Evolutionary conservation across 1,140 invertebrate genomes (phyloP), one percentile per base, ranked within the genome.

Genomic region (Tetragonula clypearis): DNA sequence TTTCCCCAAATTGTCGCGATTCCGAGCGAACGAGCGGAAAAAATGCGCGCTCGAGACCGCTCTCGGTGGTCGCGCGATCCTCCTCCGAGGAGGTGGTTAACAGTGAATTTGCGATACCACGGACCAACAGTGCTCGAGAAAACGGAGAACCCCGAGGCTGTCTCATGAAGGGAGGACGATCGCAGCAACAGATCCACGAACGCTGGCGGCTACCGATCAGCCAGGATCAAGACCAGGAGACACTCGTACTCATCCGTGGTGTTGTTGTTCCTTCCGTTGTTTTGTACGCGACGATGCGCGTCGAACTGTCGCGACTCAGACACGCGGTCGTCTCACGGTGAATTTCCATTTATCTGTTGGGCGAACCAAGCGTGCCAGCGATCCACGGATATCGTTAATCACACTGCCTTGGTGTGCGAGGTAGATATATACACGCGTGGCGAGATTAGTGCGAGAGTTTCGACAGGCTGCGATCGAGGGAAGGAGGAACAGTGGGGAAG

Each of bases 381-480:
- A 71, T 49, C 14, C 65, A 14, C 26, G 11, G 23, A 49, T n/a
- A 68, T 62, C 66, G 66, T 77, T 86, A 77, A 85, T 85, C 87
- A 74, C 82, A 74, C 82, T 85, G 82, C 74, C 86, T 85, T 75
- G 71, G 71, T 74, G 65, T 71, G 77, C 79, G 82, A 85, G 87
- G 83, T 85, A 85, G n/a, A 53, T 60, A 80, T n/a, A 49, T 6
- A 49, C 41, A 49, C 41, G 41, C 41, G 41, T 49, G 41, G 71
- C 9, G 71, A 21, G 41, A n/a, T 35, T 14, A 14, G 23, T 11
- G 75, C 0, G 26, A 41, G 14, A 76, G 19, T 26, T 55, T 56
- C 73, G 74, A 60, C 26, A 14, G 26, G 14, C 2, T 49, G 19
- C 6, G 58, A 19, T 77, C 56, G 23, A 60, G 60, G 35, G 75